Conservation (phyloP, 2,113 vertebrate genomes). For the Pseudonaja textilis region DNA sequence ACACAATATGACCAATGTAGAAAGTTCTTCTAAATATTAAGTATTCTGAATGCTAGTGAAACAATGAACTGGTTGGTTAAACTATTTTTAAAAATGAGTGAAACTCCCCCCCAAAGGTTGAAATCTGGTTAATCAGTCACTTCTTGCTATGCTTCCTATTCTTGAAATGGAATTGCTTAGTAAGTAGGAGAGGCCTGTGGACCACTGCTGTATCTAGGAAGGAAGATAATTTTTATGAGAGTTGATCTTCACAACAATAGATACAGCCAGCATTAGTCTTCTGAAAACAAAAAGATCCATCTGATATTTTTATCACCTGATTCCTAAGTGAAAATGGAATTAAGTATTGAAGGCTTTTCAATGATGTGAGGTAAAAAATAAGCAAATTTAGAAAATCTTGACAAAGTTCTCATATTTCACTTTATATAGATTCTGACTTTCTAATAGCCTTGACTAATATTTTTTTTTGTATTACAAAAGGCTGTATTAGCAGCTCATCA, state of each 20-base stretch:
- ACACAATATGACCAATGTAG: no score
- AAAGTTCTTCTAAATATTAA: neutral
- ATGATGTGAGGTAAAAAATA: neutral
- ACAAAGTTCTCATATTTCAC: neutral
- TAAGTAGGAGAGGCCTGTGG: neutral
- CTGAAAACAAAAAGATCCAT: neutral
- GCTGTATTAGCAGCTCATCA: neutral
- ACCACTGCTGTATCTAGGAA: neutral
- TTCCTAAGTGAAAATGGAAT: neutral
- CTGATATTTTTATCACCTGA: neutral
- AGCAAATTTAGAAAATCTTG: neutral
- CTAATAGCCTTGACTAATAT: neutral
- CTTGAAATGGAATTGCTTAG: no score
- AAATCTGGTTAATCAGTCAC: neutral
- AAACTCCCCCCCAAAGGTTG: neutral
- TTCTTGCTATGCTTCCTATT: neutral
- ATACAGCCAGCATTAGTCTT: neutral
- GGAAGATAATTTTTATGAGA: neutral
- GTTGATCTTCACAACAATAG: neutral
- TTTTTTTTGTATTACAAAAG: neutral
- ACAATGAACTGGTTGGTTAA: neutral
- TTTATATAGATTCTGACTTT: neutral
- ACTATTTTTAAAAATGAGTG: neutral
- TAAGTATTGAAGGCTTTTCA: neutral
- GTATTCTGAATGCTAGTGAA: neutral